Evolutionary conservation across 2,888 invertebrate genomes (phyloP), one percentile per base, ranked within the genome.

Genomic region (Hypselothyrea guttata): DNA sequence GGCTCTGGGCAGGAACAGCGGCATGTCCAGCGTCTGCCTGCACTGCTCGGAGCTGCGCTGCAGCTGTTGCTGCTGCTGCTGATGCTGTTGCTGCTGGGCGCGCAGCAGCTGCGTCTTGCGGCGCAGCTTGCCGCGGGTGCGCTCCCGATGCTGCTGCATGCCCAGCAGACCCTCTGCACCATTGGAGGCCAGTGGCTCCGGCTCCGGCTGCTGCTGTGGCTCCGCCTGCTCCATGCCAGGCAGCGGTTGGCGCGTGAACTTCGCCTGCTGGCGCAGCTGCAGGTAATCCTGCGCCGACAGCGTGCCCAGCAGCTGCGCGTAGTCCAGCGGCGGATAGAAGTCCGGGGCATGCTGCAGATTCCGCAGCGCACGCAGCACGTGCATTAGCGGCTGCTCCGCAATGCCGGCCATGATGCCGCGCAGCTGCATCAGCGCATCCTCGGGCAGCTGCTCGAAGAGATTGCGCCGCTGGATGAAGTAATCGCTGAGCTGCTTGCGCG

Each of bases 381-480:
- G 93, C 91, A 94, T 92, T 0, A 95, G 91, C 0, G 95, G 95
- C 65, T 94, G 92, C 82, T 95, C 94, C 1, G 93, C 89, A 31
- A 96, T 93, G 60, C 93, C 91, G 7, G 93, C 92, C 48, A 96
- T 89, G 46, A 92, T 92, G 71, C 93, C 92, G 86, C 95, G 94
- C n/a, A 94, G 91, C 56, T 92, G 91, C 16, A 93, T 88, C 1
- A 95, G 82, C 30, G 93, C 90, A 22, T 92, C 92, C 56, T 92
- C 92, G 0, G 94, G 93, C 58, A 94, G 92, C 71, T 93, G 93
- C 86, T 93, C 93, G 63, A 96, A 93, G 46, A 95, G 91, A 89
- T 96, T 96, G 68, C 94, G 93, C 35, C 91, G 92, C 45, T 91
- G 91, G 46, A 96, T 91, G 86, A 96, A 96, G 84, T 94, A 96